Evolutionary conservation across 2,888 invertebrate species (phyloP), one percentile per base, ranked within the genome.

Genomic region (Leucophenga maculata): DNA sequence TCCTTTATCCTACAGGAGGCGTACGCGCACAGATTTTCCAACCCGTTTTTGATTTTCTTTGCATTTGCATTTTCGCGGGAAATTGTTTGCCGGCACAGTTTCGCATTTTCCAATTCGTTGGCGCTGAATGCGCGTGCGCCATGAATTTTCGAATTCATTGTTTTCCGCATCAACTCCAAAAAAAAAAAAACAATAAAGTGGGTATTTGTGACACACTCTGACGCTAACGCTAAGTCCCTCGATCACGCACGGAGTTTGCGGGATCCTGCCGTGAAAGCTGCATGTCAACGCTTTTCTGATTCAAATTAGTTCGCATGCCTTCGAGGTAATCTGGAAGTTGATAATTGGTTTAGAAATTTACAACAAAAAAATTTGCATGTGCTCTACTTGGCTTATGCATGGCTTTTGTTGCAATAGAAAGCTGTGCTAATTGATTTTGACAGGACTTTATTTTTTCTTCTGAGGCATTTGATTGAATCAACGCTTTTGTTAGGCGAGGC

Each of bases 111-210:
- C 84, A 76, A 71, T 77, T 81, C 80, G 81, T 71, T 80, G 80
- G 75, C 76, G 76, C 77, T 81, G 81, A 82, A 82, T 79, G 73
- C 64, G 70, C 80, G 83, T 83, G 83, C 81, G 80, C 83, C 82
- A 81, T 71, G 65, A 69, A 72, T 77, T 65, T 73, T 50, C 11
- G n/a, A 14, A 44, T 60, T 60, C n/a, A 57, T 26, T 26, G n/a
- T 26, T 20, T 39, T 39, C 39, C 39, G 9, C 1, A 39, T 39
- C 52, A 52, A 52, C 52, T 18, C 52, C 39, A 39, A 39, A 39
- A 39, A 3, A 8, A 39, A 3, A 39, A 11, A 8, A 3, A 8
- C 3, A 3, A 39, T 6, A 8, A 39, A 39, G 39, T 39, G 39
- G 39, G 39, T 39, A 39, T 39, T 39, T 39, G 39, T 39, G 39